A percentile compares a stretch with the other conserved stretches of the same genome.
Evolutionary conservation across 2,888 invertebrate species (phyloP).

Genomic region (Balanococcus diminutus): DNA sequence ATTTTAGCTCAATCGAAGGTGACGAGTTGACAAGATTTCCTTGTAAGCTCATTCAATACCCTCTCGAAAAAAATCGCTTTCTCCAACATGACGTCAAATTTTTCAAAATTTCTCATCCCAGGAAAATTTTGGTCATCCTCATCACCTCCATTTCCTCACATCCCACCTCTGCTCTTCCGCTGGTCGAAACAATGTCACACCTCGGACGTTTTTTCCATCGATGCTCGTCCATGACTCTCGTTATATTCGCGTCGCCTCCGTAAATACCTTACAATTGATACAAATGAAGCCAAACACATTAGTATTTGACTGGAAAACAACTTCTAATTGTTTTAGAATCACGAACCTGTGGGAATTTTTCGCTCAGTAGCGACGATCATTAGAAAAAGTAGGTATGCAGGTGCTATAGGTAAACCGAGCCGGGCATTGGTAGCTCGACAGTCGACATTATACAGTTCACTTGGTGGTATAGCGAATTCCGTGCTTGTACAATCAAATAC

Average conservation of each 20-base stretch:
- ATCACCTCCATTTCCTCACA: background rate
- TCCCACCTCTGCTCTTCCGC: background rate
- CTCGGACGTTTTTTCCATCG: background rate
- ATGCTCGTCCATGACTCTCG: background rate
- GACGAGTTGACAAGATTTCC: too few relatives aligned
- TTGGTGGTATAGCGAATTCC: background rate
- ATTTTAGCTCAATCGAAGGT: too few relatives aligned
- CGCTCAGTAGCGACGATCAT: background rate
- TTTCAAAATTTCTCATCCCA: too few relatives aligned
- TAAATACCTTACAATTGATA: background rate
- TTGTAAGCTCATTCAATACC: too few relatives aligned
- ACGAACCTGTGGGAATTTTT: conserved; percentile 4
- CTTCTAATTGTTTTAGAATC: conserved; percentile 8
- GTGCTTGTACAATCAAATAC: conserved; percentile 11
- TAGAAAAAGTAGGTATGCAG: conserved; percentile 30
- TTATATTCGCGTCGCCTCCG: background rate
- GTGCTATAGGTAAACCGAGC: conserved; percentile 20
- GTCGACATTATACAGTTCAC: background rate
- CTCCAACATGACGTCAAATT: too few relatives aligned
- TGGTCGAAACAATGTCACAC: background rate
- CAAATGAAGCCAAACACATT: background rate
- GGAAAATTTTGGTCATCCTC: too few relatives aligned
- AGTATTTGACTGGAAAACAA: background rate
- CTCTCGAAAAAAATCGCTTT: too few relatives aligned
- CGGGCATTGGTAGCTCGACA: background rate